Evolutionary conservation across 2,888 invertebrate genomes (phyloP).

Genomic region (Andrena dorsata): DNA sequence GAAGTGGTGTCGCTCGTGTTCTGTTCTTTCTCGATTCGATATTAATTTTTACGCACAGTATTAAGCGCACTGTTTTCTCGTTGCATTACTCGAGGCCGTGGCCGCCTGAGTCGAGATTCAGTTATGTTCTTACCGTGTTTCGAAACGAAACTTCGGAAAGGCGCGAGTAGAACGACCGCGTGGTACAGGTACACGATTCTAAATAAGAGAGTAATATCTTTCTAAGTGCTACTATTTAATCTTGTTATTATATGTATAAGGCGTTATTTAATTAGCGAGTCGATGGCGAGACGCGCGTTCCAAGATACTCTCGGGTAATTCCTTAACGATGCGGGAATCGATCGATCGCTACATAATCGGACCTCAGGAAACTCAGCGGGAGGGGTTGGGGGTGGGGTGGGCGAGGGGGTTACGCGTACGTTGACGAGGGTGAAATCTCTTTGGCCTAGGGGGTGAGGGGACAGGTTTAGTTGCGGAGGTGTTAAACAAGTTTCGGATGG

Average conservation of each 20-base stretch:
- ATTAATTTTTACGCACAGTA: slow-evolving; percentile 68
- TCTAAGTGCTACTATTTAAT: slow-evolving; percentile 83
- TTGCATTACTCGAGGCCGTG: slow-evolving; percentile 48
- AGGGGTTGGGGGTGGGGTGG: background rate
- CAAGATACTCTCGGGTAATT: slow-evolving; percentile 54
- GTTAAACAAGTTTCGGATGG: slow-evolving; percentile 43
- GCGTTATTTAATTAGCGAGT: slow-evolving; percentile 79
- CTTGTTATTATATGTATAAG: slow-evolving; percentile 85
- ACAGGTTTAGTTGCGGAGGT: slow-evolving; percentile 18
- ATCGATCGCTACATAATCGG: slow-evolving; percentile 46
- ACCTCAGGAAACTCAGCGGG: slow-evolving; percentile 53
- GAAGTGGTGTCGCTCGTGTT: slow-evolving; percentile 7
- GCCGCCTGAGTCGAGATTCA: slow-evolving; percentile 40
- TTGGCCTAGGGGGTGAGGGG: slow-evolving; percentile 73
- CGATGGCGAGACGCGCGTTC: slow-evolving; percentile 72
- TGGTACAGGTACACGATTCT: slow-evolving; percentile 79
- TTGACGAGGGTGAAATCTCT: slow-evolving; percentile 63
- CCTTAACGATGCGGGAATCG: slow-evolving; percentile 38
- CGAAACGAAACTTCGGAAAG: slow-evolving; percentile 40
- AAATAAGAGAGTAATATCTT: slow-evolving; percentile 82
- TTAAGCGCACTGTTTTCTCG: slow-evolving; percentile 60
- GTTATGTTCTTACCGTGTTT: slow-evolving; percentile 32
- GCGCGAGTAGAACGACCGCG: slow-evolving; percentile 35
- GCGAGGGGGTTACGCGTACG: background rate
- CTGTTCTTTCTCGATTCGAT: slow-evolving; percentile 39